phyloP scores from a whole-genome alignment of 1,140 invertebrate species.

The Microvelia longipes region DNA sequence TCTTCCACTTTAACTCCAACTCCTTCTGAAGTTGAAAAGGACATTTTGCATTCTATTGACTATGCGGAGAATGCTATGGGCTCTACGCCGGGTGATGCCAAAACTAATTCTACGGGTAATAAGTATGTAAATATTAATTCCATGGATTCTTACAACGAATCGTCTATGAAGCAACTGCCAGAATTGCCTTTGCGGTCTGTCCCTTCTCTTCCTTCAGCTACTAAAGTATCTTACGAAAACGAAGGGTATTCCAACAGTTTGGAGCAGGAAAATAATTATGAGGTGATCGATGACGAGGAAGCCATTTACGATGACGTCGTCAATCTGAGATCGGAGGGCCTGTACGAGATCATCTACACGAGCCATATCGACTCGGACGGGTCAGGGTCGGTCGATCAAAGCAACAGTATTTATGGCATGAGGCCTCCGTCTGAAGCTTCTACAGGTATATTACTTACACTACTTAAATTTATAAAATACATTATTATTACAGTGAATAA shows the following conservation, averaged over 20 bases:
- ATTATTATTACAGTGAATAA: too few relatives aligned
- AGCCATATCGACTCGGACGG: slow-evolving; percentile 13
- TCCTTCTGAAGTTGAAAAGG: neutral
- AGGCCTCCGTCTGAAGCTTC: slow-evolving; percentile 16
- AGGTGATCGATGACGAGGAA: slow-evolving; percentile 7
- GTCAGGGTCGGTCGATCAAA: slow-evolving; percentile 21
- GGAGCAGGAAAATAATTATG: slow-evolving; percentile 9
- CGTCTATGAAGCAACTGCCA: neutral
- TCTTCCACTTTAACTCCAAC: neutral
- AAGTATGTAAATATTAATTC: too few relatives aligned
- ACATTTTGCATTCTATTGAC: neutral
- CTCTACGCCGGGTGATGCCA: neutral
- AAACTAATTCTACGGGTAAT: too few relatives aligned
- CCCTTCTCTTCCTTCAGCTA: neutral
- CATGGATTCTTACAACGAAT: too few relatives aligned
- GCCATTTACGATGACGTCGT: slow-evolving; percentile 14
- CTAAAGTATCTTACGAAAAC: neutral
- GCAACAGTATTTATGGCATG: slow-evolving; percentile 23
- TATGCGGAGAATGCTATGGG: neutral
- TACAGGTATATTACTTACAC: slow-evolving; percentile 15
- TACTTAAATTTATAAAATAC: slow-evolving; percentile 1
- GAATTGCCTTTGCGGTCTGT: neutral
- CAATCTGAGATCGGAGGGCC: slow-evolving; percentile 1
- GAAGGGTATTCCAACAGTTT: neutral
- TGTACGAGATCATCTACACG: slow-evolving; percentile 12